Conservation (phyloP, 2,888 invertebrate genomes). For the Drosophila histrio region DNA sequence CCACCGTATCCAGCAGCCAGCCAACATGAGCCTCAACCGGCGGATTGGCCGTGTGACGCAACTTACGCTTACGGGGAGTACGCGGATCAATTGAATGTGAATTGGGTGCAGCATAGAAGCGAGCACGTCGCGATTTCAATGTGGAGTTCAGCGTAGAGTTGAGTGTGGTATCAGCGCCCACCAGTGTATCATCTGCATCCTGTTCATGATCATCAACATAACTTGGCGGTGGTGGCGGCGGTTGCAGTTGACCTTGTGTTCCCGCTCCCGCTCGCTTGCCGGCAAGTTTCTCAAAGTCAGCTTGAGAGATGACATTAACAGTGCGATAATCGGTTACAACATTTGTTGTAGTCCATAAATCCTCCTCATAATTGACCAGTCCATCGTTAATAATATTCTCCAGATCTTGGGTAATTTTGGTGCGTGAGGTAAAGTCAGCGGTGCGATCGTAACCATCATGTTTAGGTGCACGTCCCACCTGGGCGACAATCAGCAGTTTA, state of each 20-base stretch:
- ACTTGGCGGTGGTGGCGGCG: constrained; percentile 92
- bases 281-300: constrained; percentile 92
- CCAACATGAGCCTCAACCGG: constrained; percentile 98
- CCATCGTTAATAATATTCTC: constrained; percentile 98
- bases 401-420: constrained; percentile 97
- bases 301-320: constrained; percentile 94
- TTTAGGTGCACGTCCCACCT: constrained; percentile 88
- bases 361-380: constrained; percentile 97
- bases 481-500: constrained; percentile 97
- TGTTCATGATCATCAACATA: constrained; percentile 83
- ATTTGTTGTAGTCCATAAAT: constrained; percentile 90
- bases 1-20: constrained; percentile 97
- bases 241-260: constrained; percentile 74
- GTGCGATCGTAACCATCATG: constrained; percentile 96
- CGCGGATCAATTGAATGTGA: constrained; percentile 87
- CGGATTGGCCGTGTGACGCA: constrained; percentile 96
- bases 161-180: constrained; percentile 60
- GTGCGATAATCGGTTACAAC: constrained; percentile 89
- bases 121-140: constrained; percentile 86
- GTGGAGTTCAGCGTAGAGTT: constrained; percentile 80
- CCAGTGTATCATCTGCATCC: constrained; percentile 59
- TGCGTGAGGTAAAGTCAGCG: constrained; percentile 94
- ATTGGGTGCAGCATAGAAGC: constrained; percentile 98
- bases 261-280: constrained; percentile 81
- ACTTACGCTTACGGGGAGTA: constrained; percentile 93